Percentiles rank a stretch among this genome's conserved stretches.
Evolutionary conservation across 2,113 vertebrate genomes (phyloP).

Genomic region (Chaenocephalus aceratus): DNA sequence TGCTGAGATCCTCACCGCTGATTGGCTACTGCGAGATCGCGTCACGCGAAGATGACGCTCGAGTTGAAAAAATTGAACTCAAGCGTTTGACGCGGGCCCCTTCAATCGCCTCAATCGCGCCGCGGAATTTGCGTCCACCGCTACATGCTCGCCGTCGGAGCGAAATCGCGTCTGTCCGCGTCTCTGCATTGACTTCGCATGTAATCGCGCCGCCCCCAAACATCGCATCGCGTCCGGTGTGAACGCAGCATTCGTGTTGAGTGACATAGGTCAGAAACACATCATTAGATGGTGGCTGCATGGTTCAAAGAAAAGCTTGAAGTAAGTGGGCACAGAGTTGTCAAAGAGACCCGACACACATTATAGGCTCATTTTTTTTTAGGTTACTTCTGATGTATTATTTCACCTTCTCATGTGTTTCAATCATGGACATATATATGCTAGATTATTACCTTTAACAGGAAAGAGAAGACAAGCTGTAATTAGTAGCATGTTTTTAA

Average conservation of each 20-base stretch:
- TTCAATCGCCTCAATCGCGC: no score
- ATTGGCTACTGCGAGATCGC: no score
- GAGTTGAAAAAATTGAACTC: no score
- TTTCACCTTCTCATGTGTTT: neutral
- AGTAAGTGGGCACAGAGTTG: slow-evolving; percentile 15
- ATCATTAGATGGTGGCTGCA: slow-evolving; percentile 23
- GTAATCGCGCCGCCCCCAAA: no score
- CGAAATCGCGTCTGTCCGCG: no score
- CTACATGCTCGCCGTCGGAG: no score
- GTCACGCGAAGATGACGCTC: no score
- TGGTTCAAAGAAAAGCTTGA: slow-evolving; percentile 3
- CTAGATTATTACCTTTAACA: slow-evolving; percentile 19
- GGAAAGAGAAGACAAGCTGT: slow-evolving; percentile 8
- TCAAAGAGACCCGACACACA: slow-evolving; percentile 17
- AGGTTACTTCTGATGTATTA: slow-evolving; percentile 1
- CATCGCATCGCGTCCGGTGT: no score
- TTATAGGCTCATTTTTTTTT: neutral
- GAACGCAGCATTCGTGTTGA: neutral
- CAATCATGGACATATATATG: slow-evolving; percentile 2
- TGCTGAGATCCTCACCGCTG: no score
- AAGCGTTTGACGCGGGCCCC: no score
- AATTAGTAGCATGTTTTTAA: neutral
- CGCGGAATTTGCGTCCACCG: no score
- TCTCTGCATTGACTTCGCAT: no score
- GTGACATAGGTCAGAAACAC: slow-evolving; percentile 31